Evolutionary conservation across 2,113 vertebrate genomes (phyloP).

Genomic region (Xiphias gladius): DNA sequence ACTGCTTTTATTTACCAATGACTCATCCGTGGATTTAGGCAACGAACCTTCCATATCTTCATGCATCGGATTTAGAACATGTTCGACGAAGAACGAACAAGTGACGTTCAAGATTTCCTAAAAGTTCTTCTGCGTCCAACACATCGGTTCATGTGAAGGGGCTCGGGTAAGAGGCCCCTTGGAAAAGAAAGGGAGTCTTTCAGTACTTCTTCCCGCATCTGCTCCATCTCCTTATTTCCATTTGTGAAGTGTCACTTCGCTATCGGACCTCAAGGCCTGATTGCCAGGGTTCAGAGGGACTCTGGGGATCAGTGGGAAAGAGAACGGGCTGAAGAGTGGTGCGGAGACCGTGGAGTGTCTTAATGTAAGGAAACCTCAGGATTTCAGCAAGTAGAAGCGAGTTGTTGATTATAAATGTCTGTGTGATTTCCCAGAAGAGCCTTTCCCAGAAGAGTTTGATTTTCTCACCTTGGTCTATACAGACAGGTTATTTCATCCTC

Average conservation of each 20-base stretch:
- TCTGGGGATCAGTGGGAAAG: conserved; percentile 71
- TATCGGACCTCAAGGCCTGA: conserved; percentile 67
- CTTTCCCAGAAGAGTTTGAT: conserved; percentile 16
- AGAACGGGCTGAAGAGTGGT: conserved; percentile 3
- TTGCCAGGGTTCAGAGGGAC: conserved; percentile 62
- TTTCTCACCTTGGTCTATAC: conserved; percentile 3
- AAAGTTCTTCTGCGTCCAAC: conserved; percentile 38
- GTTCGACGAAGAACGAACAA: conserved; percentile 31
- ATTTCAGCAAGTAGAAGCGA: neutral
- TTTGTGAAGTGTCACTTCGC: conserved; percentile 79
- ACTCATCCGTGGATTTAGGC: conserved; percentile 15
- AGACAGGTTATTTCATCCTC: conserved; percentile 26
- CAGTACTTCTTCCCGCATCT: conserved; percentile 56
- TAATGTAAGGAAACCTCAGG: neutral
- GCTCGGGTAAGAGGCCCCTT: conserved; percentile 56
- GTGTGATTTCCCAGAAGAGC: neutral
- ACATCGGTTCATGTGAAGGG: conserved; percentile 50
- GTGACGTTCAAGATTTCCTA: conserved; percentile 43
- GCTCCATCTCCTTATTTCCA: conserved; percentile 60
- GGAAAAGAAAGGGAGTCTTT: conserved; percentile 75
- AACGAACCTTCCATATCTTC: neutral
- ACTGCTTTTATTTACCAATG: conserved; percentile 13
- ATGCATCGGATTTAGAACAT: neutral
- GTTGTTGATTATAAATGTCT: neutral
- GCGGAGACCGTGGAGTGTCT: neutral